Base-by-base conservation (phyloP, 2,113 vertebrate genomes). In the Pleuronectes platessa region DNA sequence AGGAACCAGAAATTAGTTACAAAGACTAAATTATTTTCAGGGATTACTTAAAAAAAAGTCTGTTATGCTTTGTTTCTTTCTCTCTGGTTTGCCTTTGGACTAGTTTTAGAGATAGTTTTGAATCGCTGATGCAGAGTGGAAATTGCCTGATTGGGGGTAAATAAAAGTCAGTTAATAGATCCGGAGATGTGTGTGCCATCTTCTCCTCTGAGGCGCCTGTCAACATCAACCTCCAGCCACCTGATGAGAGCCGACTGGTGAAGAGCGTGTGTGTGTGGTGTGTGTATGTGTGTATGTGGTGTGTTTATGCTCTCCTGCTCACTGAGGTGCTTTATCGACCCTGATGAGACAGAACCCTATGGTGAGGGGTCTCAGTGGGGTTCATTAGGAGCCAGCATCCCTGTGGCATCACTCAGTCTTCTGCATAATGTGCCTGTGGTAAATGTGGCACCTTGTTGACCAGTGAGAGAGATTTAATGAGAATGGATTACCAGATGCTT, bases 351-450 rank as follows among this genome's bases (percentile, higher is more conserved):
- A 0, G 64, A 72, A 5, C 80, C 53, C 42, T 37, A 71, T 49
- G 68, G 69, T 47, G 60, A 60, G 66, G 55, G 35, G 86, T 90
- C 92, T 86, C 89, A 31, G 69, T 3, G 88, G 92, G 87, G 69
- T 88, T 93, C 82, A 91, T 91, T 92, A 92, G 65, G 75, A 24
- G 54, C 60, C 54, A 68, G 53, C 31, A 47, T 64, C 78, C 68
- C 82, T 68, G 35, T 45, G 72, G 76, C 74, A 69, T 76, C 63
- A 10, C 31, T 73, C 56, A 54, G 51, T 71, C 54, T 71, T 65
- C 82, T 51, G 55, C 75, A 78, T 86, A 72, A 71, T 84, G 79
- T 74, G 79, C 79, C 74, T 55, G 80, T 54, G 69, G 53, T 67
- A 74, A 70, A 68, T 37, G 40, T 31, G 21, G 27, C 63, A 59